phyloP scores from a whole-genome alignment of 53 echinoderm and acorn worm species.

The Echinometra lucunter region DNA sequence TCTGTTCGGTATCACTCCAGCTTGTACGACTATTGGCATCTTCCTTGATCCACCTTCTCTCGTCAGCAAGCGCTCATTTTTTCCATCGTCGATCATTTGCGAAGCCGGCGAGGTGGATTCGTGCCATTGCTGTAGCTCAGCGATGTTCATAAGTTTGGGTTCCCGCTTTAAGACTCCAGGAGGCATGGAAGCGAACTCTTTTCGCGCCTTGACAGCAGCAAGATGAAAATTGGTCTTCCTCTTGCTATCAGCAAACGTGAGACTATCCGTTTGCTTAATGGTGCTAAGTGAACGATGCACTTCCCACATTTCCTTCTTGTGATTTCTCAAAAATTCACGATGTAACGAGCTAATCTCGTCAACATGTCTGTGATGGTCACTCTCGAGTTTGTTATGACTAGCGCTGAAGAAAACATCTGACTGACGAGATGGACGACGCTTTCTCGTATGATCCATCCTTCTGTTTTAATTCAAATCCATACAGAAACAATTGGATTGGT shows the following conservation, averaged over 20 bases:
- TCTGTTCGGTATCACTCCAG: conserved; percentile 9
- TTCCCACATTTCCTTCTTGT: conserved; percentile 54
- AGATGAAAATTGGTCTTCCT: conserved; percentile 60
- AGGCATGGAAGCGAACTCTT: conserved; percentile 57
- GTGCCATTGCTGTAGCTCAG: conserved; percentile 54
- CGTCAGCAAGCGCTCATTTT: background rate
- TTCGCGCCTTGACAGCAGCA: conserved; percentile 53
- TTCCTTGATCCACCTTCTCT: background rate
- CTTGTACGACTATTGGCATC: background rate
- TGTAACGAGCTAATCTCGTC: conserved; percentile 52
- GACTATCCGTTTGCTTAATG: conserved; percentile 46
- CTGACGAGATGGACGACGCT: conserved; percentile 41
- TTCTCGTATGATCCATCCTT: background rate
- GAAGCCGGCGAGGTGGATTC: background rate
- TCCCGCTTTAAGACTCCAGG: conserved; percentile 44
- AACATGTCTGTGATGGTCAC: background rate
- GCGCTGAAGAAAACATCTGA: conserved; percentile 55
- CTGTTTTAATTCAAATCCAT: background rate
- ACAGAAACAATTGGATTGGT: background rate
- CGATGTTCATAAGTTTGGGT: conserved; percentile 61
- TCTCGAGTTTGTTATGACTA: conserved; percentile 47
- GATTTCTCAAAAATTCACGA: conserved; percentile 48
- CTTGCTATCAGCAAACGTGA: conserved; percentile 5
- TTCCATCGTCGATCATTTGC: background rate
- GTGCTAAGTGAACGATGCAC: conserved; percentile 50